Conservation (phyloP, 2,888 invertebrate species). For the Ametastegia equiseti region DNA sequence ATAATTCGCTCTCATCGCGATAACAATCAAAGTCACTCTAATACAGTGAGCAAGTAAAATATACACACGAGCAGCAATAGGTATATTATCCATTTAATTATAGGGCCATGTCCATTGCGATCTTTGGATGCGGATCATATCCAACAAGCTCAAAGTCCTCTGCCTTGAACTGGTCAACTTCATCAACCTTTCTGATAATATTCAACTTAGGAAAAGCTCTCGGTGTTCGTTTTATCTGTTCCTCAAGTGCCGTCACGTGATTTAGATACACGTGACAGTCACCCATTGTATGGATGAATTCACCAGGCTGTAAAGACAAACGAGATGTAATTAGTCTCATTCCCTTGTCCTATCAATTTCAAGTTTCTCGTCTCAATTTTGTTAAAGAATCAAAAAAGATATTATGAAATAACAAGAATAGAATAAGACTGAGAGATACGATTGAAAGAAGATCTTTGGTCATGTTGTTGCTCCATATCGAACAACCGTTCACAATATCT, state of each 20-base stretch:
- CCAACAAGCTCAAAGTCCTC: conserved; percentile 91
- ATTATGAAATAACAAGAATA: too few species aligned
- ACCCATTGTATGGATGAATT: conserved; percentile 96
- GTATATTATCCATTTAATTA: conserved; percentile 69
- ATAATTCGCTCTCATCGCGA: background rate
- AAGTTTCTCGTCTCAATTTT: too few species aligned
- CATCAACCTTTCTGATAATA: conserved; percentile 84
- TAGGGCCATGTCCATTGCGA: conserved; percentile 96
- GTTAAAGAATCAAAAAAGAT: too few species aligned
- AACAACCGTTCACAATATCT: background rate
- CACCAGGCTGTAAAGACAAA: conserved; percentile 84
- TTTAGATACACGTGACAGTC: conserved; percentile 97
- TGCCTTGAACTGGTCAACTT: conserved; percentile 91
- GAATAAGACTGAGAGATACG: too few species aligned
- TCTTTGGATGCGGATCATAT: conserved; percentile 93
- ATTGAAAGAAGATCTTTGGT: too few species aligned
- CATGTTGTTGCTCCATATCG: background rate
- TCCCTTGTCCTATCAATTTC: too few species aligned
- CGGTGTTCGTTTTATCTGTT: conserved; percentile 89
- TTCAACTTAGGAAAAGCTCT: conserved; percentile 89
- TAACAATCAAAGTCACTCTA: background rate
- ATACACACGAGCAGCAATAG: background rate
- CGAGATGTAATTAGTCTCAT: background rate
- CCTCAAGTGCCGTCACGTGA: conserved; percentile 89
- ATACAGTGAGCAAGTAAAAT: background rate